These are phyloP conservation scores for Epizoanthus stellaris DNA, from an alignment of 92 coral and sea anemone species.

Conservation along the genomic window DNA sequence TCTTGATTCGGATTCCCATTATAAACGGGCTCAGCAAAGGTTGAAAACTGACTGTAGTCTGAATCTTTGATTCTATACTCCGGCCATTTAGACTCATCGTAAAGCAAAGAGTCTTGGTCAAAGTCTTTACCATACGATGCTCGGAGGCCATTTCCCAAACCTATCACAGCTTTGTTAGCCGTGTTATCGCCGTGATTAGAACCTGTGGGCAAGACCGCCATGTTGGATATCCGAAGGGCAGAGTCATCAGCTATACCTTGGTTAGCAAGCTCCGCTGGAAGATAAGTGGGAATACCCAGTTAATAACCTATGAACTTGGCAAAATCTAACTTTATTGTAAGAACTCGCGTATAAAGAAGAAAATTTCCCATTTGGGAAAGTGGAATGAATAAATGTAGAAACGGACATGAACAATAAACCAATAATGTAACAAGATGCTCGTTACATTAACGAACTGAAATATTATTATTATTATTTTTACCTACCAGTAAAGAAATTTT, in stretches of 20 bases:
- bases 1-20: constrained; percentile 38
- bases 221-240: constrained; percentile 83
- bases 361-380: too few relatives aligned
- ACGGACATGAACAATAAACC: too few relatives aligned
- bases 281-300: background rate
- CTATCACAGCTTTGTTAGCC: constrained; percentile 69
- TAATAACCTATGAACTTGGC: too few relatives aligned
- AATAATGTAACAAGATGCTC: too few relatives aligned
- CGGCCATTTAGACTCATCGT: constrained; percentile 89
- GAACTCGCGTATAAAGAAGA: too few relatives aligned
- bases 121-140: constrained; percentile 57
- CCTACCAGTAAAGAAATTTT: too few relatives aligned
- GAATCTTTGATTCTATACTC: constrained; percentile 91
- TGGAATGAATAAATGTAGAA: too few relatives aligned
- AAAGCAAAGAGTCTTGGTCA: constrained; percentile 69
- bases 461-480: too few relatives aligned
- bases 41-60: constrained; percentile 69
- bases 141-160: constrained; percentile 41
- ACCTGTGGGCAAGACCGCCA: constrained; percentile 75
- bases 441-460: too few relatives aligned
- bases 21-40: constrained; percentile 39
- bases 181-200: constrained; percentile 32
- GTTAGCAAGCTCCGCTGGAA: constrained; percentile 82
- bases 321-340: too few relatives aligned
- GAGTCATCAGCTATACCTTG: constrained; percentile 91